phyloP scores from a whole-genome alignment of 2,888 invertebrate genomes.

The Eremobia ochroleuca region DNA sequence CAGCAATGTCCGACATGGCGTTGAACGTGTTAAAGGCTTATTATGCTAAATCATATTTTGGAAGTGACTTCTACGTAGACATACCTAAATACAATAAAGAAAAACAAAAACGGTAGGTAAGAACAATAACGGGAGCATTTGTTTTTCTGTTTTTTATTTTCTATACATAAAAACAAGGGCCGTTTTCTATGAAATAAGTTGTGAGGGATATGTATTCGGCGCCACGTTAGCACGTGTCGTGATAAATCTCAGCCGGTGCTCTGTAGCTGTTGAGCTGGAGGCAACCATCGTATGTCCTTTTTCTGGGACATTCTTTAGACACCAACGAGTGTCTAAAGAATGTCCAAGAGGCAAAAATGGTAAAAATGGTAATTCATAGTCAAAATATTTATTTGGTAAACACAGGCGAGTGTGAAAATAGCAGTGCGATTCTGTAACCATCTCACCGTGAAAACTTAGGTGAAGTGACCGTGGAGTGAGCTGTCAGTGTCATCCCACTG shows the following conservation, averaged over 20 bases:
- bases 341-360: not conserved
- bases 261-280: conserved; percentile 21
- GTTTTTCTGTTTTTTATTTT: conserved; percentile 14
- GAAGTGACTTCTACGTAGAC: not conserved
- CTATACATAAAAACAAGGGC: conserved; percentile 14
- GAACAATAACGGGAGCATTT: not conserved
- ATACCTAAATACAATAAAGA: not conserved
- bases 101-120: not conserved
- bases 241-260: conserved; percentile 60
- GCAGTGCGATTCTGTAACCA: too few relatives aligned
- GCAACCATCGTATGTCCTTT: conserved; percentile 5
- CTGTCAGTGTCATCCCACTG: too few relatives aligned
- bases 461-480: too few relatives aligned
- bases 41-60: too few relatives aligned
- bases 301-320: conserved; percentile 30
- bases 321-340: too few relatives aligned
- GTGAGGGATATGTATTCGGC: conserved; percentile 56
- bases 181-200: conserved; percentile 46
- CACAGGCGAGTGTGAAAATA: not conserved
- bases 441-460: too few relatives aligned
- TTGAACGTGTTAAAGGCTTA: too few relatives aligned
- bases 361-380: not conserved
- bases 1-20: too few relatives aligned
- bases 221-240: conserved; percentile 61
- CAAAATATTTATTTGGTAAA: not conserved